Evolutionary conservation across 2,797 vertebrate species (phyloP).

Genomic region (Notolabrus celidotus): DNA sequence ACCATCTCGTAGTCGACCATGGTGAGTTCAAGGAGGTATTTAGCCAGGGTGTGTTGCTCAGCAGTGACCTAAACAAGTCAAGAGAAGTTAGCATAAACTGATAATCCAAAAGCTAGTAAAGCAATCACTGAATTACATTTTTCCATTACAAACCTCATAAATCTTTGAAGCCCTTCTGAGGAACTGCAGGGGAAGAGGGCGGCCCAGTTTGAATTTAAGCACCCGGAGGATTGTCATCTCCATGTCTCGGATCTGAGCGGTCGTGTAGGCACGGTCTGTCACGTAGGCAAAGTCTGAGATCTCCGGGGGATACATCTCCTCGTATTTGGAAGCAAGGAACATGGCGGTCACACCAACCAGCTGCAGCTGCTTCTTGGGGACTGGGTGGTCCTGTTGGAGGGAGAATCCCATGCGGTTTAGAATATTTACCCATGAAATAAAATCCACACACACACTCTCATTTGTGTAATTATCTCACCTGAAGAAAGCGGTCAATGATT

Average conservation of each 20-base stretch:
- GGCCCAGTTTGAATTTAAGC: constrained; percentile 83
- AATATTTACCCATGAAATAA: too few species aligned
- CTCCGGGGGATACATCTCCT: constrained; percentile 89
- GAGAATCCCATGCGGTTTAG: accelerated
- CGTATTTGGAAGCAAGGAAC: constrained; percentile 89
- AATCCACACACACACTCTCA: too few species aligned
- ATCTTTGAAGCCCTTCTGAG: constrained; percentile 87
- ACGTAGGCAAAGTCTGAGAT: constrained; percentile 87
- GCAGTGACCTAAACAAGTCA: constrained; percentile 78
- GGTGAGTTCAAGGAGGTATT: constrained; percentile 90
- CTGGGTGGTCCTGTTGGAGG: constrained; percentile 82
- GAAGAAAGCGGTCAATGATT: constrained; percentile 90
- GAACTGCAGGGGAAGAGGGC: constrained; percentile 87
- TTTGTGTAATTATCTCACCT: constrained; percentile 74
- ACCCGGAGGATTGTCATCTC: constrained; percentile 84
- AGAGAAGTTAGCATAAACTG: background rate
- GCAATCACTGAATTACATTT: background rate
- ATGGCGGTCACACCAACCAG: constrained; percentile 88
- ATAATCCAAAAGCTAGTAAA: background rate
- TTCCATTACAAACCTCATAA: constrained; percentile 71
- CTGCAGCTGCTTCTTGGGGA: constrained; percentile 88
- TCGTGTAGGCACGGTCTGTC: constrained; percentile 85
- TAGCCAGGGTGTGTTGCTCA: constrained; percentile 87
- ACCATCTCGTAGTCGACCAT: constrained; percentile 91
- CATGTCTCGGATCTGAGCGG: constrained; percentile 86